Base-by-base conservation (phyloP, 1,140 invertebrate genomes). In the Drosophila willistoni region DNA sequence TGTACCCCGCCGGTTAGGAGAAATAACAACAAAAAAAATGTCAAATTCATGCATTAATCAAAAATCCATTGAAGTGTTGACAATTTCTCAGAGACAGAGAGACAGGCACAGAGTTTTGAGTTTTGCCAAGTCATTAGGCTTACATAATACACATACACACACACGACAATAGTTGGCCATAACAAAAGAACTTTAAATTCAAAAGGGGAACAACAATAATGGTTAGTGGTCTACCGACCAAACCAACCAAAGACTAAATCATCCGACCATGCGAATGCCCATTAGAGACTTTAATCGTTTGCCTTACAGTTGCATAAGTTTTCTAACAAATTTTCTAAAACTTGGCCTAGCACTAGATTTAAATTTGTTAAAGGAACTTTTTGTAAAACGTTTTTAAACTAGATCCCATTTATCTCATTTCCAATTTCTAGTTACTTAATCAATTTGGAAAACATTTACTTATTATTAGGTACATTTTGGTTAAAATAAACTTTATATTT, bases 31-130 rank as follows among this genome's bases (percentile, higher is more conserved):
- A n/a, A 39, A 70, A 64, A 64, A 68, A 79, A 68, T 83, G 83
- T 77, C 84, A 87, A 83, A 86, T 87, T 86, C 82, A 85, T 64
- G 79, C 79, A 87, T 87, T 87, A 87, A 86, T 86, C 84, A 86
- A 86, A 86, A 79, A 71, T 57, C 72, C 83, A 87, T 86, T 87
- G 76, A 79, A 79, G 64, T 84, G 76, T 68, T 74, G 72, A 87
- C 79, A 73, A 79, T 83, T 83, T 77, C 59, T 51, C 44, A 51
- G 19, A 17, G 14, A 17, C 7, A 44, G 13, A 57, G 19, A 33
- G 66, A 33, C 51, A 39, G 62, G 47, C 59, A 19, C 12, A 14
- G 41, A 42, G 29, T 29, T 29, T 17, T 42, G 34, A 64, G 61
- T 59, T 59, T 59, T 59, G 56, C 33, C 56, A 34, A 36, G 62